Conservation (phyloP, 1,140 invertebrate genomes). For the Brachionus manjavacas region DNA sequence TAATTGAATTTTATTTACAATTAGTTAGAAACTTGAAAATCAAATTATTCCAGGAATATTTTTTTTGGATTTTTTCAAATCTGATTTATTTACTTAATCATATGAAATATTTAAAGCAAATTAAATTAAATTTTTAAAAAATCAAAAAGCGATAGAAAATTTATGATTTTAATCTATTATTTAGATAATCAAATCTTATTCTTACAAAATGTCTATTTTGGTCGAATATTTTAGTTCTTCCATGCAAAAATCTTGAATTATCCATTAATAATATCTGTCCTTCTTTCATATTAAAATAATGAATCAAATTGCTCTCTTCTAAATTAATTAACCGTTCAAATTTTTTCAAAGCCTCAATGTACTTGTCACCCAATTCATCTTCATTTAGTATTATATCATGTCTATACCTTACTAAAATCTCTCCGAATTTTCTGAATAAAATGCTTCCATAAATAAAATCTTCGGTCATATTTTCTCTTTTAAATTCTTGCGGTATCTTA, state of each 20-base stretch:
- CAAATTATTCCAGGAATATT: too few relatives aligned
- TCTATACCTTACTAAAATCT: background rate
- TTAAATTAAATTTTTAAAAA: background rate
- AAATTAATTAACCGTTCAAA: slow-evolving; percentile 25
- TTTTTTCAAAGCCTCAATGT: background rate
- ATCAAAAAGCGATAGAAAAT: background rate
- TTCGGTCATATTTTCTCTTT: background rate
- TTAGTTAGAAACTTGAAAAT: too few relatives aligned
- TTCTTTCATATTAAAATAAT: slow-evolving; percentile 20
- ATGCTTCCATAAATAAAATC: background rate
- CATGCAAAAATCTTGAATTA: slow-evolving; percentile 24
- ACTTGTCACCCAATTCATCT: background rate
- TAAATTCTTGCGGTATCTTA: slow-evolving; percentile 23
- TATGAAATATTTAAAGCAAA: too few relatives aligned
- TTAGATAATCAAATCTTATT: background rate
- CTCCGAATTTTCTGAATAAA: background rate
- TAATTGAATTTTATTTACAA: too few relatives aligned
- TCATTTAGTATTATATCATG: background rate
- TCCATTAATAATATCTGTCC: background rate
- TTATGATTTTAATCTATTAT: background rate
- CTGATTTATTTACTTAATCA: too few relatives aligned
- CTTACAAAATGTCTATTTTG: background rate
- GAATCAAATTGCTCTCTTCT: background rate
- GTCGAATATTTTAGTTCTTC: slow-evolving; percentile 33
- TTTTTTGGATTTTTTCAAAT: too few relatives aligned